These are phyloP conservation scores for Heterocephalus glaber DNA, from an alignment of 2,113 vertebrate species.

Conservation along the genomic window DNA sequence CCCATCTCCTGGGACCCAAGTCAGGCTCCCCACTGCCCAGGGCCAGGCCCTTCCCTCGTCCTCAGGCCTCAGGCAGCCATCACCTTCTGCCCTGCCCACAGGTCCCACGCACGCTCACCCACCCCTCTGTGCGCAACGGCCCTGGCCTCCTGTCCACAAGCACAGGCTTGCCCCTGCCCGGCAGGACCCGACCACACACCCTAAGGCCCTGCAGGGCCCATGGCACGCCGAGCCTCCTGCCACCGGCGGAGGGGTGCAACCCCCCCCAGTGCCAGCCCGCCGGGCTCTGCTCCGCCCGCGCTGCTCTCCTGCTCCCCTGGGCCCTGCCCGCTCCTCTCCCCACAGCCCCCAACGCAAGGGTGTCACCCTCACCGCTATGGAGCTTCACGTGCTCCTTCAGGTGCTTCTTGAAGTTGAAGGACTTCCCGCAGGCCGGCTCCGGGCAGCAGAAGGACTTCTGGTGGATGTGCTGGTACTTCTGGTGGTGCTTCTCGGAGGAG, in stretches of 20 bases:
- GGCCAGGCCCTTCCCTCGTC: neutral
- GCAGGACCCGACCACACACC: neutral
- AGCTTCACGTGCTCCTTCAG: conserved; percentile 89
- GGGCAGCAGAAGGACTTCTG: conserved; percentile 90
- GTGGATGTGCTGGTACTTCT: conserved; percentile 88
- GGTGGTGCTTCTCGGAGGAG: conserved; percentile 83
- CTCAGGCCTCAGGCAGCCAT: neutral
- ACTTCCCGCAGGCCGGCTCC: conserved; percentile 85
- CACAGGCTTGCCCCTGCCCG: too few species aligned
- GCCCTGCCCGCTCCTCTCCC: neutral
- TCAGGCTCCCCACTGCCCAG: neutral
- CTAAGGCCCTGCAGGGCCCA: too few species aligned
- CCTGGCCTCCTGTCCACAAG: rapidly evolving
- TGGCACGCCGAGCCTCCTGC: too few species aligned
- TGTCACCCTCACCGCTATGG: conserved; percentile 89
- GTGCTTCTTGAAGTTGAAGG: conserved; percentile 91
- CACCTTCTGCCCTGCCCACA: neutral
- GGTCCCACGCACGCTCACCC: too few species aligned
- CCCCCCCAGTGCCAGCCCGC: too few species aligned
- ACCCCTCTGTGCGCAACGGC: neutral
- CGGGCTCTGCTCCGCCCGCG: too few species aligned
- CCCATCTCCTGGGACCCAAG: neutral
- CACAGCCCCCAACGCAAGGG: too few species aligned
- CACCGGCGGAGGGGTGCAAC: too few species aligned
- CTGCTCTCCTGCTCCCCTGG: too few species aligned